Evolutionary conservation across 2,797 vertebrate species (phyloP), one percentile per base, ranked within the genome.

Genomic region (Protonibea diacanthus): DNA sequence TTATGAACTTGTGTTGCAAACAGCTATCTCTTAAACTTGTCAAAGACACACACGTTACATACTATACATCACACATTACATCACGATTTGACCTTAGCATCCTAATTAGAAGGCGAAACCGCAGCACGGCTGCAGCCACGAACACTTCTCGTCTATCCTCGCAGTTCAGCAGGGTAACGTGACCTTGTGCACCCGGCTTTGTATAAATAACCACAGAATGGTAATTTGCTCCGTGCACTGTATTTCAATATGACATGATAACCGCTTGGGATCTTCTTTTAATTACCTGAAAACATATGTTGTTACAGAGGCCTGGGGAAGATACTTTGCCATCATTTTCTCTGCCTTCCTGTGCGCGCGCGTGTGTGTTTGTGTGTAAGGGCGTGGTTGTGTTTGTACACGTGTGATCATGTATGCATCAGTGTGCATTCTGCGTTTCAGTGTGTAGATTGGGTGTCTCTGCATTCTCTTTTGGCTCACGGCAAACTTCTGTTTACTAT

Each of bases 271-370:
- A 93, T 89, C 89, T 86, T 92, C 84, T 94, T 95, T 93, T 95
- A 95, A 95, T 95, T 95, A 95, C 93, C 91, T 91, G 85, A 88
- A 93, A 94, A 94, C 94, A 94, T 93, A 91, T 95, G 92, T 94
- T 93, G 91, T 86, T 93, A 89, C 87, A 89, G 83, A 89, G 67
- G 86, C 86, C 80, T 71, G 64, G 85, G 88, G 88, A 93, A 90
- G 87, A 92, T 81, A 86, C 71, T 88, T 77, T 91, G 81, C 82
- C 73, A 84, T 93, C 65, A 81, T 89, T 83, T 84, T 75, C 70
- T 70, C 79, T 77, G 74, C 78, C 47, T 58, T 33, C 33, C 55
- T 61, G 51, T 42, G 64, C n/a, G 29, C 44, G 45, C 27, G 10
- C 38, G 25, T 64, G 63, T 60, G 63, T 81, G 62, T 64, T 38